A percentile compares a stretch with the other conserved stretches of the same genome.
Conservation (phyloP, 2,797 vertebrate species). For the Fistularia tabacaria region DNA sequence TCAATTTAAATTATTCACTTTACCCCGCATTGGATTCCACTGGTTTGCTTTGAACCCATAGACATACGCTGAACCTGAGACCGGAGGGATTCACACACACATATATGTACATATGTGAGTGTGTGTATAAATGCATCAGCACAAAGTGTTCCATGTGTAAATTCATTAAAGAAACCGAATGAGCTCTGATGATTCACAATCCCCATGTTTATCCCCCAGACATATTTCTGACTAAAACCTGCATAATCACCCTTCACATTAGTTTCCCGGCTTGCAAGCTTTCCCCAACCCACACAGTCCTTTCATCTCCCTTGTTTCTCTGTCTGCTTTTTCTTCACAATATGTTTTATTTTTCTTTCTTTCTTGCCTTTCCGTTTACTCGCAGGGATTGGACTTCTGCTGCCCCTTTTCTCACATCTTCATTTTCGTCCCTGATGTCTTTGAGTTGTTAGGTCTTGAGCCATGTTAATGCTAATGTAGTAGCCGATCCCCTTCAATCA, state of each 20-base stretch:
- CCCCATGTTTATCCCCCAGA: constrained; percentile 40
- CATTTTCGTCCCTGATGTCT: constrained; percentile 36
- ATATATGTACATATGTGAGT: constrained; percentile 1
- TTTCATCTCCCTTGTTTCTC: constrained; percentile 3
- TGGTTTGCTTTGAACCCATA: constrained; percentile 25
- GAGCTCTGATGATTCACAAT: constrained; percentile 39
- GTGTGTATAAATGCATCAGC: constrained; percentile 13
- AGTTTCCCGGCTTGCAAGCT: constrained; percentile 21
- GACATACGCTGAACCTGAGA: constrained; percentile 29
- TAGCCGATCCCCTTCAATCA: constrained; percentile 42
- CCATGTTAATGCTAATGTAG: constrained; percentile 48
- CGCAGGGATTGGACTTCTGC: constrained; percentile 30
- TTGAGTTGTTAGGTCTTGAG: constrained; percentile 36
- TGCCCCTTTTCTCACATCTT: constrained; percentile 25
- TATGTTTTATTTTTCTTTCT: constrained; percentile 10
- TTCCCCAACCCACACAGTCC: constrained; percentile 18
- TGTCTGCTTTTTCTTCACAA: constrained; percentile 12
- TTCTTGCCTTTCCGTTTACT: constrained; percentile 8
- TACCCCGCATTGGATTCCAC: constrained; percentile 32
- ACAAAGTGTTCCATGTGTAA: constrained; percentile 28
- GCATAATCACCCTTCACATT: constrained; percentile 49
- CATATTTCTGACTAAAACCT: constrained; percentile 45
- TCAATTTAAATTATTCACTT: constrained; percentile 27
- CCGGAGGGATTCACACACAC: constrained; percentile 11
- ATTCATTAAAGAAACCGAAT: constrained; percentile 51